Evolutionary conservation across 2,888 invertebrate genomes (phyloP).

Genomic region (Bellardia bayeri): DNA sequence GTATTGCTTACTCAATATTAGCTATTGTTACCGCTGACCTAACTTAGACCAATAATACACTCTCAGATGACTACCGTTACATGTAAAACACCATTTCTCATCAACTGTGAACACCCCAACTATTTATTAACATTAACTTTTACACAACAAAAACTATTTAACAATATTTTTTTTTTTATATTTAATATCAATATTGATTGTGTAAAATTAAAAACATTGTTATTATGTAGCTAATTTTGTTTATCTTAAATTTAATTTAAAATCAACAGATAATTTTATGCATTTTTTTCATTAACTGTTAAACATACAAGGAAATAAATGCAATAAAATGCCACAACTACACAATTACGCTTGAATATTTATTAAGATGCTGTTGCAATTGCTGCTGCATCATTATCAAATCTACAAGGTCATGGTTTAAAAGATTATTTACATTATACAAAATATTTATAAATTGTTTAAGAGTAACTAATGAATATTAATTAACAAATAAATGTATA

Average conservation of each 20-base stretch:
- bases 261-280: constrained; percentile 31
- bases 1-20: too few species aligned
- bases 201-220: constrained; percentile 19
- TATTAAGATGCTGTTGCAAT: neutral
- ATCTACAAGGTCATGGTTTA: constrained; percentile 52
- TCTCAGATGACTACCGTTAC: too few species aligned
- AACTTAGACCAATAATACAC: too few species aligned
- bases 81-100: neutral
- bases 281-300: constrained; percentile 21
- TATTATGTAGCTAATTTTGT: constrained; percentile 21
- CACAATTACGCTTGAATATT: neutral
- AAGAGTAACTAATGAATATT: constrained; percentile 28
- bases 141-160: neutral
- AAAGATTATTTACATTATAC: constrained; percentile 33
- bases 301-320: constrained; percentile 33
- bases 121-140: neutral
- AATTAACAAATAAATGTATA: constrained; percentile 1
- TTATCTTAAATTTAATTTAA: constrained; percentile 27
- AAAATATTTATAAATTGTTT: constrained; percentile 24
- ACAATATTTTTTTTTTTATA: neutral
- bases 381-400: constrained; percentile 24
- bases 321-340: constrained; percentile 9
- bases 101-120: neutral
- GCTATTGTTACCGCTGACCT: too few species aligned
- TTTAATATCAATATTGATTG: constrained; percentile 41